Base-by-base conservation (phyloP, 2,113 vertebrate species). In the Dendropsophus ebraccatus region DNA sequence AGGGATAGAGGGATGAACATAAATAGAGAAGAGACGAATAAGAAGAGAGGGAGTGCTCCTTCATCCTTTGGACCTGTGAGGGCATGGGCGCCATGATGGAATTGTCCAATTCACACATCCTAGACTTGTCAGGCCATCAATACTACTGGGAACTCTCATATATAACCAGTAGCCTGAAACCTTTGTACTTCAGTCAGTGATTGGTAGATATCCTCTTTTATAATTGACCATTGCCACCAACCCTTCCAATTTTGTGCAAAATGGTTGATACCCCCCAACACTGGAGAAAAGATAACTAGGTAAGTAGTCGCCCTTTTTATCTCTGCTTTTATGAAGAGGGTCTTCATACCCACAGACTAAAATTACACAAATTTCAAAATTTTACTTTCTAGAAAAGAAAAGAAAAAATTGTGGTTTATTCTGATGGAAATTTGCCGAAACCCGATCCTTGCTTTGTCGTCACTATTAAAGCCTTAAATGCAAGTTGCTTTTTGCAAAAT, bases 401-500 rank as follows among this genome's bases (percentile, higher is more conserved):
- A n/a, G n/a, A n/a, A 67, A 67, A 7, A 14, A 2, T 32, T 67
- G 28, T 67, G 62, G 62, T 67, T 67, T 67, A 11, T 30, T 65
- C 60, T 30, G 60, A 65, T 67, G 62, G 62, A 67, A 35, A 30
- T 67, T 67, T 32, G 14, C 62, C 1, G 62, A 67, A 67, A 67
- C 62, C 62, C 6, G 62, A 67, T 13, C 28, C 30, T 2, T 12
- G 16, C 62, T 35, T 35, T 67, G 28, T 32, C 30, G 62, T 67
- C 62, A 32, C 30, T 30, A 67, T 32, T 67, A 67, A 67, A 67
- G 30, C 62, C 62, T 67, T 67, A 67, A 32, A 67, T 32, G 30
- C 62, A 67, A 67, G 62, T 67, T 67, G 62, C 30, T 32, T 67
- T 67, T 32, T 19, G n/a, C 28, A 67, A 67, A 67, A 67, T 67